Percentiles rank a stretch among this genome's conserved stretches.
Evolutionary conservation across 2,888 invertebrate species (phyloP).

Genomic region (Seladonia tumulorum): DNA sequence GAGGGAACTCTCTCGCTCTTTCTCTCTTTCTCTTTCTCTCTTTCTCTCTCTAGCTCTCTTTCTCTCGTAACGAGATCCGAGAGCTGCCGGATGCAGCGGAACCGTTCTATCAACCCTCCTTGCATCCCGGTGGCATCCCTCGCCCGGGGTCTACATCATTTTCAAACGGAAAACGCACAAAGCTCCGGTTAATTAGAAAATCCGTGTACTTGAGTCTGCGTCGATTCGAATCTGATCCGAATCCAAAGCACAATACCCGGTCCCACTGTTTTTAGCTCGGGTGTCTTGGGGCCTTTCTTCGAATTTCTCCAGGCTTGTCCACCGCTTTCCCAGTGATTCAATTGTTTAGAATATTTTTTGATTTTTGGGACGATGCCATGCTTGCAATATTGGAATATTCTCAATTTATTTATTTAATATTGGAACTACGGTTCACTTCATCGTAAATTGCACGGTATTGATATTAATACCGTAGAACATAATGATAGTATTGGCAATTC

Average conservation of each 20-base stretch:
- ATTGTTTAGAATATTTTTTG: background rate
- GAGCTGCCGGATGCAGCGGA: slow-evolving; percentile 3
- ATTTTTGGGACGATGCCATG: too few species aligned
- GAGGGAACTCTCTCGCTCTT: background rate
- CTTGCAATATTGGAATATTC: too few species aligned
- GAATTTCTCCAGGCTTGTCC: background rate
- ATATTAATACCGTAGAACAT: too few species aligned
- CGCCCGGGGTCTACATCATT: background rate
- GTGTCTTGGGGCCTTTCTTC: background rate
- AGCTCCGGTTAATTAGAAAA: background rate
- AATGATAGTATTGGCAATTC: too few species aligned
- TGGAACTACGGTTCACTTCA: too few species aligned
- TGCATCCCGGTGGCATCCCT: background rate
- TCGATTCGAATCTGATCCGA: background rate
- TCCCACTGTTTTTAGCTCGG: background rate
- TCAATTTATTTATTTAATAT: too few species aligned
- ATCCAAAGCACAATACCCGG: background rate
- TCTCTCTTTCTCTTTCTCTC: too few species aligned
- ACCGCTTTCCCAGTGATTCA: background rate
- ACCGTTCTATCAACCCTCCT: background rate
- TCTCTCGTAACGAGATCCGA: background rate
- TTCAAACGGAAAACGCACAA: background rate
- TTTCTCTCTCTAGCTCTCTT: background rate
- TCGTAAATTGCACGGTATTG: too few species aligned
- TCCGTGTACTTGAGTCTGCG: background rate